A percentile compares a stretch with the other conserved stretches of the same genome.
phyloP scores from a whole-genome alignment of 2,797 vertebrate species.

The Lutjanus argentimaculatus region DNA sequence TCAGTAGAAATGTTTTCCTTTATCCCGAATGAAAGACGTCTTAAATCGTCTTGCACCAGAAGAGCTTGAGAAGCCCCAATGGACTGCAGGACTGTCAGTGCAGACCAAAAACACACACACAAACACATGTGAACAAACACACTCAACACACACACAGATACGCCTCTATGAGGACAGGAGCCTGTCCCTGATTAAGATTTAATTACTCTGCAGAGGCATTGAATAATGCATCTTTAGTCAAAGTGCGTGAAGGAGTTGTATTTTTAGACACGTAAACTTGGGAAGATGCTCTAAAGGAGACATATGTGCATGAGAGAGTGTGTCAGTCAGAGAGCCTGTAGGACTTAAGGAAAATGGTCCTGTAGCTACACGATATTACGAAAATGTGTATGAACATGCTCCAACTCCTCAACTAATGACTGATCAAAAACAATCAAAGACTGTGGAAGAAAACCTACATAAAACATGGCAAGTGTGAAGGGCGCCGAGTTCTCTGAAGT shows the following conservation, averaged over 20 bases:
- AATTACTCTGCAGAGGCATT: conserved; percentile 82
- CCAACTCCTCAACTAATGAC: conserved; percentile 20
- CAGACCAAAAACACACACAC: conserved; percentile 5
- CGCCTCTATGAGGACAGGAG: conserved; percentile 59
- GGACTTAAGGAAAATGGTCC: background rate
- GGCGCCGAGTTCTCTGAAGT: no score
- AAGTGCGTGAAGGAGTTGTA: conserved; percentile 73
- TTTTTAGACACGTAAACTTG: conserved; percentile 82
- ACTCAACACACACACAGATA: conserved; percentile 33
- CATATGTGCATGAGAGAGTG: conserved; percentile 45
- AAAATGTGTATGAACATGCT: conserved; percentile 13
- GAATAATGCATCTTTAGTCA: conserved; percentile 84
- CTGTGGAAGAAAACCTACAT: no score
- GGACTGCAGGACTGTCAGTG: conserved; percentile 9
- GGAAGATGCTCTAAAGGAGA: conserved; percentile 56
- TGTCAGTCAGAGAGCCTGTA: conserved; percentile 30
- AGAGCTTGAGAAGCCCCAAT: conserved; percentile 18
- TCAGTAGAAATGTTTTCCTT: conserved; percentile 4
- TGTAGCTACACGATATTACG: background rate
- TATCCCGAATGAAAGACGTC: conserved; percentile 5
- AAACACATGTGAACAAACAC: conserved; percentile 17
- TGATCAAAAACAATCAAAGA: conserved; percentile 15
- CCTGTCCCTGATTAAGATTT: conserved; percentile 84
- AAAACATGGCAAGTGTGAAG: no score
- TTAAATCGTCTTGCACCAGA: background rate